Evolutionary conservation across 1,140 invertebrate genomes (phyloP), one percentile per base, ranked within the genome.

Genomic region (Nasonia longicornis): DNA sequence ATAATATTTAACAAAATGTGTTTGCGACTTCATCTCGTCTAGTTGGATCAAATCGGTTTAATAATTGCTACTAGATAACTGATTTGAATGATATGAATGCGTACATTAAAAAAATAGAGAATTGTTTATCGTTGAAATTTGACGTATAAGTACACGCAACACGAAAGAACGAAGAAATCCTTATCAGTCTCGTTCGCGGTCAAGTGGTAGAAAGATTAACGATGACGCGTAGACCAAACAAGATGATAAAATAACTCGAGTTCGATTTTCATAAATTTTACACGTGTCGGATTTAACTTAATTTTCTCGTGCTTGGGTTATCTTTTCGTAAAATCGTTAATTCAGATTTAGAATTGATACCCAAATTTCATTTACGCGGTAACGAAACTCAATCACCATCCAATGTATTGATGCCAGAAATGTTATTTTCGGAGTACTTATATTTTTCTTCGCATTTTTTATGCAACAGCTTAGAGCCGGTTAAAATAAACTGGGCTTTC

Each of bases 161-260:
- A 67, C 26, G 64, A 29, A 26, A 67, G 64, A 29, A 31, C 22
- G 26, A 29, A 73, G 70, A 79, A 79, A 79, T 72, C n/a, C 2
- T 73, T 79, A 79, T 79, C 77, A 70, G 29, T n/a, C n/a, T 26
- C n/a, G 20, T 67, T 80, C 66, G 78, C 35, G 78, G 70, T 80
- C 78, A 74, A 80, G 58, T 22, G 38, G 42, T 63, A 29, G 16
- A 80, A 80, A 80, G 78, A 58, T 80, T 80, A 80, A 69, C 6
- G 77, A 72, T 45, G 42, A 72, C 42, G 52, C 3, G 16, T 58
- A 20, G 63, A 48, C 22, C n/a, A 31, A 77, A 64, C 29, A 70
- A 70, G 69, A 70, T 70, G 11, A 70, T 70, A n/a, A 58, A 58
- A 58, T 58, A 38, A 38, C 31, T 70, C 2, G 8, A 7, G 12